phyloP scores from a whole-genome alignment of 2,113 vertebrate species.

The Hydrochoerus hydrochaeris region DNA sequence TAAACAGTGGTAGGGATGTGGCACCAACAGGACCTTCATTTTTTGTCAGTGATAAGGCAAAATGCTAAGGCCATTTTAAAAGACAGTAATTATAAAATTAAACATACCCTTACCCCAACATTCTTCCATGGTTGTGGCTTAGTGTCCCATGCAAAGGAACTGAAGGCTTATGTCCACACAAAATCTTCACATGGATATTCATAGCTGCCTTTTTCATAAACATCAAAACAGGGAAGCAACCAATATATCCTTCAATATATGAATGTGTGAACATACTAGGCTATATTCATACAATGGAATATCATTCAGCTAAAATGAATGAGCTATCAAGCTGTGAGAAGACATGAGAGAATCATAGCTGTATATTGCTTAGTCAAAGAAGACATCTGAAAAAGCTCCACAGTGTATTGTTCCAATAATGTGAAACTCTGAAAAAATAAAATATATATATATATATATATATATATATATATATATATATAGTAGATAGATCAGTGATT shows the following conservation, averaged over 20 bases:
- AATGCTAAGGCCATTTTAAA: background rate
- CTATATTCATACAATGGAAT: background rate
- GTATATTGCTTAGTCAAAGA: background rate
- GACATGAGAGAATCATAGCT: background rate
- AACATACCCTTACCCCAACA: background rate
- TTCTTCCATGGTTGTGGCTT: background rate
- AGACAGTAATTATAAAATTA: background rate
- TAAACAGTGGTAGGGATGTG: background rate
- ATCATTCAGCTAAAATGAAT: conserved; percentile 26
- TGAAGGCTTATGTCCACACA: background rate
- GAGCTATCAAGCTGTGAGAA: background rate
- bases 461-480: too few species aligned
- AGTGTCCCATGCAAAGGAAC: background rate
- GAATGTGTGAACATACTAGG: background rate
- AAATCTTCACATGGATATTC: background rate
- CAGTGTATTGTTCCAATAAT: background rate
- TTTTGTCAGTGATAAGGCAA: background rate
- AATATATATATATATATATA: too few species aligned
- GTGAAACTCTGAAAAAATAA: conserved; percentile 5
- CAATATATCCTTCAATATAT: background rate
- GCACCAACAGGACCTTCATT: background rate
- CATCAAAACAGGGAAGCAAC: background rate
- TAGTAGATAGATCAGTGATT: background rate
- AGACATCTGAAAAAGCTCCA: background rate
- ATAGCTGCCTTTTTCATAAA: background rate